Base-by-base conservation (phyloP, 2,797 vertebrate genomes). In the Trachurus trachurus region DNA sequence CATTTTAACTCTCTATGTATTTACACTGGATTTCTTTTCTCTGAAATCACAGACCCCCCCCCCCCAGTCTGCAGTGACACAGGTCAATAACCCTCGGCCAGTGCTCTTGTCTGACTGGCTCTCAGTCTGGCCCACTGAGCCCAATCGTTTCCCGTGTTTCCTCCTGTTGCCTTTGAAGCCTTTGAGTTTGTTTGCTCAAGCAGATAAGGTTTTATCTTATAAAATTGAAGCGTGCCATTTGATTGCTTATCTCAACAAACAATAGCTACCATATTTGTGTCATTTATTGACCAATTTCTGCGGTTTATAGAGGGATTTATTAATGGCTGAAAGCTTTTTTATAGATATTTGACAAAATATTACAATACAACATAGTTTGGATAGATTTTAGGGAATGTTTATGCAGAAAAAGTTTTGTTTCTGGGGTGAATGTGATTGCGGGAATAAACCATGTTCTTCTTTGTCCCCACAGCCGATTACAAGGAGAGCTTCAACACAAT, bases 401-500 rank as follows among this genome's bases (percentile, higher is more conserved):
- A 62, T 22, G 6, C 15, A 0, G 17, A 15, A 29, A 29, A 21
- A 42, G 16, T 39, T 19, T 6, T 4, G 21, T 53, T 34, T 9
- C 21, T 21, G 3, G 12, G 4, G n/a, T 52, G 21, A 5, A 22
- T 61, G 31, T 49, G 16, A 40, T 22, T 19, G 11, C 56, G 44
- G n/a, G 26, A 45, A 59, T 63, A 49, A 76, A 54, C 1, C 21
- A 3, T 17, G 19, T 50, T 7, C 26, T 61, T 19, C 31, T 81
- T 3, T 54, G 17, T 65, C 16, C 15, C 87, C 82, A 31, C 90
- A 99, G 98, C 98, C 37, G 98, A 99, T 92, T 99, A 99, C 91
- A 99, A 99, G 91, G 98, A 99, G 91, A 99, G 98, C 89, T 98
- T 98, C 89, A 98, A 96, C 90, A 98, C 96, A 0, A 97, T 99